Evolutionary conservation across 35 echinoderm and acorn worm species (phyloP).

Genomic region (Heliocidaris tuberculata): DNA sequence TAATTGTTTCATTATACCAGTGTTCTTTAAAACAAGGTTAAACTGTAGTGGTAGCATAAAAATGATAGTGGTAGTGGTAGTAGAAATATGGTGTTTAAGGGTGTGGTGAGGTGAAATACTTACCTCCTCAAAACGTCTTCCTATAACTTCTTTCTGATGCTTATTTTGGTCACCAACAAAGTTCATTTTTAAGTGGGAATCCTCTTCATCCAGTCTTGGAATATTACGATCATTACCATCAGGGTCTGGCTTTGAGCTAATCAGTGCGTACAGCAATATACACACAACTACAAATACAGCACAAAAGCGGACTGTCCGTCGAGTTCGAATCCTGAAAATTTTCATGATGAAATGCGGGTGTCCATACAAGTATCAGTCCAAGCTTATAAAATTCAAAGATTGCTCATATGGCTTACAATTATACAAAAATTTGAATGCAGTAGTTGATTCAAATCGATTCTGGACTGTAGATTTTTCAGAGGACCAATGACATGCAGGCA

Average conservation of each 20-base stretch:
- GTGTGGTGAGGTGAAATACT: not conserved
- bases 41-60: too few species aligned
- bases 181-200: not conserved
- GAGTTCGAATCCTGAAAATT: conserved; percentile 28
- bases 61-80: too few species aligned
- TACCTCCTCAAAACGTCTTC: not conserved
- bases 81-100: not conserved
- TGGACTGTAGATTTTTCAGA: not conserved
- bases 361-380: not conserved
- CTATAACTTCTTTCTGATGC: not conserved
- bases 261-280: not conserved
- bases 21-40: too few species aligned
- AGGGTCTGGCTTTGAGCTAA: not conserved
- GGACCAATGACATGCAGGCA: not conserved
- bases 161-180: not conserved
- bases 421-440: not conserved
- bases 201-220: not conserved
- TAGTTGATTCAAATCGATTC: not conserved
- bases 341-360: not conserved
- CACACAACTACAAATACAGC: not conserved
- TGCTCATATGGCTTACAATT: too few species aligned
- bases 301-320: not conserved
- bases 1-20: too few species aligned
- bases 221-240: not conserved
- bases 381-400: not conserved